phyloP scores from a whole-genome alignment of 2,113 vertebrate genomes.

The Macrotis lagotis region DNA sequence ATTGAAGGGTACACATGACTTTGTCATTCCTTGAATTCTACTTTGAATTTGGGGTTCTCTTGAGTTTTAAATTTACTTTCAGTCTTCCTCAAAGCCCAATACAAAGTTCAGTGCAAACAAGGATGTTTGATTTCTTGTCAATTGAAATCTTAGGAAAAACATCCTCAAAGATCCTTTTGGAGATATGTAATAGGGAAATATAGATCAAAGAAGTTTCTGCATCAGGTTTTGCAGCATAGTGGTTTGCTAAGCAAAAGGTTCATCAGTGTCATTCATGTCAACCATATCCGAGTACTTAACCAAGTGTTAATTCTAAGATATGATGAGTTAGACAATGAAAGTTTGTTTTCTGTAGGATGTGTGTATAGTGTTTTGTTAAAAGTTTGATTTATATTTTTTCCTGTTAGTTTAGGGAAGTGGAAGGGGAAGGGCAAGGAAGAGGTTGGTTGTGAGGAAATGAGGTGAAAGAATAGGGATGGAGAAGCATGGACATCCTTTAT shows the following conservation, averaged over 20 bases:
- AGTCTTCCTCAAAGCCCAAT: not conserved
- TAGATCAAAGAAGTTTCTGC: constrained; percentile 17
- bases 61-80: constrained; percentile 18
- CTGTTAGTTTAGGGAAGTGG: not conserved
- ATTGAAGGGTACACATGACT: constrained; percentile 32
- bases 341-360: constrained; percentile 21
- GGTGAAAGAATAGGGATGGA: not conserved
- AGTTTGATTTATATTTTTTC: constrained; percentile 3
- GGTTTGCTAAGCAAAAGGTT: not conserved
- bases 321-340: constrained; percentile 2
- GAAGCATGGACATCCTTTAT: not conserved
- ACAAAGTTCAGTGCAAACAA: not conserved
- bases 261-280: constrained; percentile 16
- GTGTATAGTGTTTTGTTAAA: not conserved
- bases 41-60: not conserved
- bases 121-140: not conserved
- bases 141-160: constrained; percentile 45
- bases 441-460: not conserved
- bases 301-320: not conserved
- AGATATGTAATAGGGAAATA: constrained; percentile 12
- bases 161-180: not conserved
- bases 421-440: not conserved
- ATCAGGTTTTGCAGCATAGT: not conserved
- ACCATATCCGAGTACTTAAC: not conserved
- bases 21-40: constrained; percentile 38